Evolutionary conservation across 2,888 invertebrate species (phyloP).

Genomic region (Gymnosoma rotundatum): DNA sequence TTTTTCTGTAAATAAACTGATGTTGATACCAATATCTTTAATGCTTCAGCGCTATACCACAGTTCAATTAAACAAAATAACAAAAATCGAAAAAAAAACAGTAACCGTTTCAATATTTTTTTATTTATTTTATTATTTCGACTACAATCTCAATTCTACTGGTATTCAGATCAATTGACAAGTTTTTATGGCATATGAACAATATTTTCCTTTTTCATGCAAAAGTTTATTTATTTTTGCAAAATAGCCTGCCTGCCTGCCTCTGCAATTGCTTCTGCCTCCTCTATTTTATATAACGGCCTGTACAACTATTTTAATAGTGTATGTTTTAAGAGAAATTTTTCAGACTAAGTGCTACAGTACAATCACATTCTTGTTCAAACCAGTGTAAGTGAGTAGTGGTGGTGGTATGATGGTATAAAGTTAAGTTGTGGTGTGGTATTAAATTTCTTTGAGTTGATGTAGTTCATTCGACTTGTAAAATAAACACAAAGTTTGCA

Average conservation of each 20-base stretch:
- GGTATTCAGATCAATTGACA: conserved; percentile 70
- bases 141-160: conserved; percentile 63
- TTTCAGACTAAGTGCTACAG: conserved; percentile 6
- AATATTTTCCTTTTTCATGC: conserved; percentile 56
- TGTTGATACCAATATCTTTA: conserved; percentile 57
- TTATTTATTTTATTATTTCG: conserved; percentile 30
- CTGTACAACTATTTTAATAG: not conserved
- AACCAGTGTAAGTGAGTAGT: not conserved
- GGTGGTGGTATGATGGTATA: not conserved
- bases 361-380: conserved; percentile 3
- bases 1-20: conserved; percentile 14
- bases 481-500: conserved; percentile 67
- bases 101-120: conserved; percentile 12
- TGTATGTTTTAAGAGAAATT: conserved; percentile 17
- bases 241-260: conserved; percentile 14
- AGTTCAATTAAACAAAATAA: conserved; percentile 52
- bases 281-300: no score
- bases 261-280: no score
- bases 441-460: conserved; percentile 64
- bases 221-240: conserved; percentile 42
- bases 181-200: conserved; percentile 65
- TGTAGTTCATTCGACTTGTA: conserved; percentile 55
- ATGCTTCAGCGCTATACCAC: conserved; percentile 18
- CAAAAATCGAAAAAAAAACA: not conserved
- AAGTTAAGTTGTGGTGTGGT: conserved; percentile 37